Evolutionary conservation across 2,113 vertebrate genomes (phyloP).

Genomic region (Crotalus tigris): DNA sequence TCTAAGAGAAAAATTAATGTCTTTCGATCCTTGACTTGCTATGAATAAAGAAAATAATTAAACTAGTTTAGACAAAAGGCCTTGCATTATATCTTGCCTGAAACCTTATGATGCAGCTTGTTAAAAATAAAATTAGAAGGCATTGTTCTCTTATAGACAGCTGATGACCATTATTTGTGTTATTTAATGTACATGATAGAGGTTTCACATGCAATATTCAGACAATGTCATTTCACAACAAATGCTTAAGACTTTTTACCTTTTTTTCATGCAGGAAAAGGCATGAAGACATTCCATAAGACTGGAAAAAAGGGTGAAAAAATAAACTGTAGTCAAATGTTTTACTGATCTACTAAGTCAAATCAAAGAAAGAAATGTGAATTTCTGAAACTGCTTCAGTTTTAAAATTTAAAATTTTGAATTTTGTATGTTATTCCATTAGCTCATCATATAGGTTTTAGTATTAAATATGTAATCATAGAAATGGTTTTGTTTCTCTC

Average conservation of each 20-base stretch:
- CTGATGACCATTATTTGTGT: neutral
- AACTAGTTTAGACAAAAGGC: neutral
- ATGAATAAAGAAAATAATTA: neutral
- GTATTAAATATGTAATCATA: neutral
- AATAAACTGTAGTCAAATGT: neutral
- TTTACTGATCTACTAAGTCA: neutral
- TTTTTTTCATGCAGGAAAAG: neutral
- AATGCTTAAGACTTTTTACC: neutral
- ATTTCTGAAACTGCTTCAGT: conserved; percentile 1
- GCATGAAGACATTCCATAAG: neutral
- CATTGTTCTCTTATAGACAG: neutral
- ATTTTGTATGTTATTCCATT: neutral
- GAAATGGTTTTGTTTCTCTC: neutral
- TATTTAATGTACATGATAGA: neutral
- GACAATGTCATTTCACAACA: neutral
- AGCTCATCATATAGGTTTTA: neutral
- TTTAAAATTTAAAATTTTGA: conserved; percentile 9
- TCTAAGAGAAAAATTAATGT: neutral
- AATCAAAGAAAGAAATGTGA: neutral
- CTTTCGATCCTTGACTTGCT: neutral
- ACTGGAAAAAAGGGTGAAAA: neutral
- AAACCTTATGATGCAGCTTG: neutral
- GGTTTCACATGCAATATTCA: neutral
- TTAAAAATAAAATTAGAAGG: neutral
- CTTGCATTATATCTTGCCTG: neutral